phyloP scores from a whole-genome alignment of 2,888 invertebrate genomes.

The Melitaea athalia region DNA sequence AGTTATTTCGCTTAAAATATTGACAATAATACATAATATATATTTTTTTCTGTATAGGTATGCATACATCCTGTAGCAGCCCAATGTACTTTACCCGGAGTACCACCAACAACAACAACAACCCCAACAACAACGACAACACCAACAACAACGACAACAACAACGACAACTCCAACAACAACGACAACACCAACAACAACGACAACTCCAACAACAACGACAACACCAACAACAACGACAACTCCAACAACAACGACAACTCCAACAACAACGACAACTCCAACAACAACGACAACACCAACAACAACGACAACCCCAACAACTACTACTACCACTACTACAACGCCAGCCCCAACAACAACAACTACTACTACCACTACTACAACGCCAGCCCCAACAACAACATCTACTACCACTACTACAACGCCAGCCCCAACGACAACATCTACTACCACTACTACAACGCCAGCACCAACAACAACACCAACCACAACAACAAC shows the following conservation, averaged over 20 bases:
- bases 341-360: slow-evolving; percentile 23
- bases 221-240: slow-evolving; percentile 32
- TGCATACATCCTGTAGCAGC: slow-evolving; percentile 15
- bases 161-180: slow-evolving; percentile 23
- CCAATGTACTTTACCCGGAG: slow-evolving; percentile 16
- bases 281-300: slow-evolving; percentile 24
- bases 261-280: slow-evolving; percentile 19
- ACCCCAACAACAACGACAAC: slow-evolving; percentile 28
- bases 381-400: background rate
- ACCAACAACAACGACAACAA: slow-evolving; percentile 27
- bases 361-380: slow-evolving; percentile 18
- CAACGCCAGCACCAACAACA: background rate
- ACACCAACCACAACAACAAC: background rate
- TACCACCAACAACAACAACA: background rate
- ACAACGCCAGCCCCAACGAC: background rate
- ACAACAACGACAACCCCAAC: slow-evolving; percentile 23
- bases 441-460: background rate
- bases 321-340: slow-evolving; percentile 27
- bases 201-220: slow-evolving; percentile 30
- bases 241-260: slow-evolving; percentile 20
- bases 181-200: slow-evolving; percentile 19
- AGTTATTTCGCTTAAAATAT: background rate
- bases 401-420: background rate
- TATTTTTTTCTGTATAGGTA: slow-evolving; percentile 11
- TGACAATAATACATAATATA: background rate